Conservation (phyloP, 1,140 invertebrate genomes). For the Papilio polytes region DNA sequence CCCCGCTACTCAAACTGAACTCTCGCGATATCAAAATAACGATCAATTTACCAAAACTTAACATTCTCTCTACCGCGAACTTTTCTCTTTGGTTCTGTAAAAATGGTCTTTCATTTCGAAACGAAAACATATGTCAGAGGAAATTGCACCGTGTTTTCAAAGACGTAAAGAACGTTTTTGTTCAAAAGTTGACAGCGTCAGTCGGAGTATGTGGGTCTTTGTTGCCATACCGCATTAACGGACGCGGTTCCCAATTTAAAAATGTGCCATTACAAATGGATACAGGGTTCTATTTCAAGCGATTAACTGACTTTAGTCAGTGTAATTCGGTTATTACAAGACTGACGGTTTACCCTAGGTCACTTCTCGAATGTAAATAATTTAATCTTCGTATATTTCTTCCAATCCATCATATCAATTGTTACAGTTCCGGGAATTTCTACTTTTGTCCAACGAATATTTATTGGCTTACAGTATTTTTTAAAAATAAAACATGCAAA, state of each 20-base stretch:
- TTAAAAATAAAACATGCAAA: background rate
- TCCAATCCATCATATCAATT: slow-evolving; percentile 49
- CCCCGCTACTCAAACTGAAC: slow-evolving; percentile 31
- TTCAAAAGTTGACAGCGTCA: background rate
- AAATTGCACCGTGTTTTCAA: background rate
- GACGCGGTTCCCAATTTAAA: slow-evolving; percentile 22
- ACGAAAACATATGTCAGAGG: background rate
- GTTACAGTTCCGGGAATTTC: slow-evolving; percentile 21
- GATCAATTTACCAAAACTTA: slow-evolving; percentile 15
- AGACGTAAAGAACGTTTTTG: background rate
- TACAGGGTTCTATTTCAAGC: slow-evolving; percentile 44
- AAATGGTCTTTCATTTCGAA: background rate
- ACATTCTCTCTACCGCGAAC: background rate
- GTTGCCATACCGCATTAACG: slow-evolving; percentile 27
- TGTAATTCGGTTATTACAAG: slow-evolving; percentile 51
- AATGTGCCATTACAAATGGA: slow-evolving; percentile 34
- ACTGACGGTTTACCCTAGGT: slow-evolving; percentile 69
- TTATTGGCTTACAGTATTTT: slow-evolving; percentile 36
- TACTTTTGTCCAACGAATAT: slow-evolving; percentile 32
- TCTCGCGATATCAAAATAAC: background rate
- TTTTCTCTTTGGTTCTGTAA: background rate
- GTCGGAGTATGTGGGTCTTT: slow-evolving; percentile 29
- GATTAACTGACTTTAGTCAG: slow-evolving; percentile 45
- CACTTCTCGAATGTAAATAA: slow-evolving; percentile 41
- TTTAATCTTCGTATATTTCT: background rate